Evolutionary conservation across 2,113 vertebrate species (phyloP), one percentile per base, ranked within the genome.

Genomic region (Cichladusa arquata): DNA sequence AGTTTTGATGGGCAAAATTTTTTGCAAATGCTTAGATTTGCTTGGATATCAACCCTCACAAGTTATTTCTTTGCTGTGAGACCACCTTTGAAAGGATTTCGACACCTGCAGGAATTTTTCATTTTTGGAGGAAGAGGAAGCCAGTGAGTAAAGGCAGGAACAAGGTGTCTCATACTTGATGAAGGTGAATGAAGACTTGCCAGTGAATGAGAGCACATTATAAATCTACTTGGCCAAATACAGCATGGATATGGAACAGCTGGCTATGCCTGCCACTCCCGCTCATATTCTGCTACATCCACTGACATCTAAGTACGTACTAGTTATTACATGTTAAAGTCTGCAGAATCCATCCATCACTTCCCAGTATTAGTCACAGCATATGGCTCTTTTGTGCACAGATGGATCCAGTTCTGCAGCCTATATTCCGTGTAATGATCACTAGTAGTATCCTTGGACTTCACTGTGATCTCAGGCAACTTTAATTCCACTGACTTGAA

Each of bases 301-400:
- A 69, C 56, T 91, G 81, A 85, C 81, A 90, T 58, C 71, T 40
- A 80, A 93, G 66, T 56, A 33, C 0, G 1, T 45, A 51, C 62
- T 64, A 77, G 62, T 81, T 90, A 90, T 62, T 94, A 65, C 58
- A 69, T 33, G 87, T 50, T 86, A 50, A 81, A 80, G 62, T 88
- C 69, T 77, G 87, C 95, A 87, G 87, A 90, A 94, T 70, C 24
- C 44, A 95, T 96, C 85, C 81, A 72, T 94, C 93, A 88, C 7
- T 83, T 85, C 58, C 60, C 57, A 79, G 45, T 45, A 95, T 38
- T 71, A 38, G 28, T 66, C 67, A 50, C 38, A 91, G 74, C 87
- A 69, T 69, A 82, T 42, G 71, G 74, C 34, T 93, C 66, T 76
- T 82, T 18, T 42, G 40, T 0, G 0, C 77, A 79, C 14, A 10